phyloP scores from a whole-genome alignment of 2,113 vertebrate species.

The Garra rufa region DNA sequence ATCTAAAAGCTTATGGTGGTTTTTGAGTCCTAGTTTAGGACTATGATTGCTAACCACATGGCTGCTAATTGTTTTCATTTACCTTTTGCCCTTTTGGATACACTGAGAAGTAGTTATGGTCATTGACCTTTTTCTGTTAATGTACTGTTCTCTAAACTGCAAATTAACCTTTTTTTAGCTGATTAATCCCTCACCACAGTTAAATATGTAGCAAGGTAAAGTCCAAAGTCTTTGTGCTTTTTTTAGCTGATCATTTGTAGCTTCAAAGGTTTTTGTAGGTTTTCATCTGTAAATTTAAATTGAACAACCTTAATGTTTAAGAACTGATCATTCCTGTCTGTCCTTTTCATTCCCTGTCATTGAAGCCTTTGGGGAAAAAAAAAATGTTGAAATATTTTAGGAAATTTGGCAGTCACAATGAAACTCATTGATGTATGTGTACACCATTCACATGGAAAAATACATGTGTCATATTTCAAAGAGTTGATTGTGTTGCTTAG shows the following conservation, averaged over 20 bases:
- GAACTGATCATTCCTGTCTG: neutral
- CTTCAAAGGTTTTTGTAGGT: neutral
- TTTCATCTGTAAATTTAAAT: neutral
- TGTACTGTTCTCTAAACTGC: neutral
- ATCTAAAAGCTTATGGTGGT: slow-evolving; percentile 4
- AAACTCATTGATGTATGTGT: neutral
- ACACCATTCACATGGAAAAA: neutral
- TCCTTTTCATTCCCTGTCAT: neutral
- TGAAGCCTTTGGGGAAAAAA: neutral
- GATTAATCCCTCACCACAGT: neutral
- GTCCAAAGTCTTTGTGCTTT: neutral
- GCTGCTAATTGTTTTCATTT: neutral
- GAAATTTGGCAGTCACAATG: neutral
- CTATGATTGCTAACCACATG: neutral
- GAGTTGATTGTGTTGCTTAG: slow-evolving; percentile 26
- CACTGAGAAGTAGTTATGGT: neutral
- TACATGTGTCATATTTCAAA: slow-evolving; percentile 26
- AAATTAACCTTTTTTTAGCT: neutral
- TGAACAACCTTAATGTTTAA: neutral
- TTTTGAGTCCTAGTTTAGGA: neutral
- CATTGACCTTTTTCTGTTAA: neutral
- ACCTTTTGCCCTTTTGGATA: neutral
- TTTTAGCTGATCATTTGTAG: neutral
- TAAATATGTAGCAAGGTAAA: neutral
- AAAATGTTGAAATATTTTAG: neutral